These are phyloP conservation scores for Bombylius discolor DNA, from an alignment of 2,888 invertebrate genomes.

Conservation along the genomic window DNA sequence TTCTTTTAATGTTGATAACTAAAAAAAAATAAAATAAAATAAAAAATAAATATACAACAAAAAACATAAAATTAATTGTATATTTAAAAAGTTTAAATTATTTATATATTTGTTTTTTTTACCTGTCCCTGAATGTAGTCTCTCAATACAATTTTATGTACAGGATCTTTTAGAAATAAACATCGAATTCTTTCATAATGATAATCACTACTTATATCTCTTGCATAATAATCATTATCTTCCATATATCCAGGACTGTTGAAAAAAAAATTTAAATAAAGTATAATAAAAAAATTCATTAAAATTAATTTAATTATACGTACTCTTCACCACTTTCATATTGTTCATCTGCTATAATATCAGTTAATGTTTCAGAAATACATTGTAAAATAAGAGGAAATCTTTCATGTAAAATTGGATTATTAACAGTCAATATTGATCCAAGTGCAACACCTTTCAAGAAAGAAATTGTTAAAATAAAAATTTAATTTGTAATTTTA, in stretches of 20 bases:
- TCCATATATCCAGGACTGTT: conserved; percentile 38
- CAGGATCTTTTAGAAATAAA: conserved; percentile 59
- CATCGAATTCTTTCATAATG: conserved; percentile 58
- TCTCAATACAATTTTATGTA: conserved; percentile 62
- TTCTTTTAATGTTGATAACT: conserved; percentile 56
- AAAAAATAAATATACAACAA: background rate
- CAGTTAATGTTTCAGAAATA: conserved; percentile 64
- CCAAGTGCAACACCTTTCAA: conserved; percentile 44
- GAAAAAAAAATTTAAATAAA: background rate
- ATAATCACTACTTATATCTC: conserved; percentile 38
- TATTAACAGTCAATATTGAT: conserved; percentile 54
- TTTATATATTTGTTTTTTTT: conserved; percentile 12
- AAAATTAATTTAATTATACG: background rate
- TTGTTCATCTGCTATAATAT: conserved; percentile 61
- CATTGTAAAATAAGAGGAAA: conserved; percentile 61
- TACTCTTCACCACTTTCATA: conserved; percentile 51
- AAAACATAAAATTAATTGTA: background rate
- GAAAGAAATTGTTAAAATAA: no score
- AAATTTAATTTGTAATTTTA: background rate
- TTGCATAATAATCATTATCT: conserved; percentile 24
- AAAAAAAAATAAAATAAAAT: conserved; percentile 24
- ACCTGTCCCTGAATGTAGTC: conserved; percentile 61
- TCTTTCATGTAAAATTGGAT: conserved; percentile 53
- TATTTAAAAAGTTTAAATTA: background rate
- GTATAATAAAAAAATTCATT: background rate